phyloP scores from a whole-genome alignment of 2,797 vertebrate species.

The Anableps anableps region DNA sequence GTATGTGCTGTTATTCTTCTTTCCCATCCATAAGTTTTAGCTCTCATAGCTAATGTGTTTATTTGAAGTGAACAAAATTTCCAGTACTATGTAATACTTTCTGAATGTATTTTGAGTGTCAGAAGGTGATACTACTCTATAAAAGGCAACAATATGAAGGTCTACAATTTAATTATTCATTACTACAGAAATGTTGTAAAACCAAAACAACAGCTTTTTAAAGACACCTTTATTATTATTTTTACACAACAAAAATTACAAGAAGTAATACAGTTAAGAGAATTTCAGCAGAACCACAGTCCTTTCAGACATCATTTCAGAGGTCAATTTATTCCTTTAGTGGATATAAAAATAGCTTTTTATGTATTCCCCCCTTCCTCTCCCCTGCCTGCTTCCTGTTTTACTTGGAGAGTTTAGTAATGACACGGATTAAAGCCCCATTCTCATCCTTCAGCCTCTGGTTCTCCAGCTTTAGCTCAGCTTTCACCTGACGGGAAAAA shows the following conservation, averaged over 20 bases:
- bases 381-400: conserved; percentile 21
- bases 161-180: conserved; percentile 16
- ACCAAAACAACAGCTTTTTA: not conserved
- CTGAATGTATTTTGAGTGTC: not conserved
- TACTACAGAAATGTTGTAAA: not conserved
- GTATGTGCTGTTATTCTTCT: too few species aligned
- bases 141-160: not conserved
- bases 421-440: conserved; percentile 93
- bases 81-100: not conserved
- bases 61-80: not conserved
- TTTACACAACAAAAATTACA: not conserved
- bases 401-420: conserved; percentile 95
- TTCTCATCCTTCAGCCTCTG: conserved; percentile 96
- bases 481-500: conserved; percentile 81
- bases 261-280: conserved; percentile 8
- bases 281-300: conserved; percentile 7
- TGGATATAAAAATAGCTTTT: conserved; percentile 23
- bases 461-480: conserved; percentile 92
- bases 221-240: not conserved
- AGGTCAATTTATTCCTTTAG: not conserved
- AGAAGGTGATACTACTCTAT: not conserved
- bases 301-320: not conserved
- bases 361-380: conserved; percentile 1
- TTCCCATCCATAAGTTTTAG: not conserved
- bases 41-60: not conserved